Evolutionary conservation across 2,113 vertebrate species (phyloP).

Genomic region (Psophia crepitans): DNA sequence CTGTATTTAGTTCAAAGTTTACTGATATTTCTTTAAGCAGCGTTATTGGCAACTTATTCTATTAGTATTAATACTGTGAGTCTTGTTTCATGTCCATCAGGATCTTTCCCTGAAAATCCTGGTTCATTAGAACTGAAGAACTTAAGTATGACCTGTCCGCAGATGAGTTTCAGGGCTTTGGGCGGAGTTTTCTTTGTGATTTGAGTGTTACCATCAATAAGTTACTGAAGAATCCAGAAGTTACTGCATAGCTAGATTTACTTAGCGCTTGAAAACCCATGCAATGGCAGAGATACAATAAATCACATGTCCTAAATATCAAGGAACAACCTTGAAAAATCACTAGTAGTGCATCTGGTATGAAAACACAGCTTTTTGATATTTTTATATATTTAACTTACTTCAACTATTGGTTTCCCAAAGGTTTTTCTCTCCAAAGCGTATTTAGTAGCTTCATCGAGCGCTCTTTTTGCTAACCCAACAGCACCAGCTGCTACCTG

Average conservation of each 20-base stretch:
- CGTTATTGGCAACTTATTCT: too few relatives aligned
- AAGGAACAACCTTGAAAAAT: not conserved
- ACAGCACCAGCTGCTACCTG: conserved; percentile 91
- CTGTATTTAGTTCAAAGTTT: not conserved
- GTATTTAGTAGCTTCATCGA: conserved; percentile 90
- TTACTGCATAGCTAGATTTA: not conserved
- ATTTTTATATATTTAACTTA: conserved; percentile 15
- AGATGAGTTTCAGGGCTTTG: not conserved
- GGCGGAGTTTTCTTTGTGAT: not conserved
- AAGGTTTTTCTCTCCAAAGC: conserved; percentile 92
- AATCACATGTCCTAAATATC: not conserved
- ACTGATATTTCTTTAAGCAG: not conserved
- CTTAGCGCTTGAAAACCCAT: not conserved
- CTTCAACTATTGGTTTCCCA: conserved; percentile 82
- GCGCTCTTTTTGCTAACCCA: conserved; percentile 86
- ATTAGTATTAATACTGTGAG: not conserved
- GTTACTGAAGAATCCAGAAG: not conserved
- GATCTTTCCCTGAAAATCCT: not conserved
- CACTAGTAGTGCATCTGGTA: not conserved
- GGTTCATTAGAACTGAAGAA: not conserved
- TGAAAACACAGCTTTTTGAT: not conserved
- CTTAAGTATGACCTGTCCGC: not conserved
- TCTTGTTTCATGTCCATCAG: not conserved
- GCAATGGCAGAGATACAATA: not conserved
- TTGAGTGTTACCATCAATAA: not conserved